Conservation (phyloP, 64 coral and sea anemone genomes). For the Stichodactyla mertensii region DNA sequence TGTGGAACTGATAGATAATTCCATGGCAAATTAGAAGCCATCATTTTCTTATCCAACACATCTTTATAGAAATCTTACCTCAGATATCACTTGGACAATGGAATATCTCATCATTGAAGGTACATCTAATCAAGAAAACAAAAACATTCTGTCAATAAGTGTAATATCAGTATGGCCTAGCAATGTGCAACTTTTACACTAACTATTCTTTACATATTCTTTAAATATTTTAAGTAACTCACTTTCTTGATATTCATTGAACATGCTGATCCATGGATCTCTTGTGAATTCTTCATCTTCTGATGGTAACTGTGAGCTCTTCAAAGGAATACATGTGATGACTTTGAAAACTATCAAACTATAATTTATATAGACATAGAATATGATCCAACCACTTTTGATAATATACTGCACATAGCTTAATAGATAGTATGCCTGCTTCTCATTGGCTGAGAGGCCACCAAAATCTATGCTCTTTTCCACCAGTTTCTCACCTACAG, state of each 20-base stretch:
- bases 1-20: too few species aligned
- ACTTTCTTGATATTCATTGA: constrained; percentile 60
- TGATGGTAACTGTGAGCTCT: constrained; percentile 6
- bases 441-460: too few species aligned
- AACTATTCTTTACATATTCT: background rate
- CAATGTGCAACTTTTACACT: too few species aligned
- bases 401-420: too few species aligned
- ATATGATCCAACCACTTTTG: too few species aligned
- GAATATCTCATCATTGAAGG: constrained; percentile 78
- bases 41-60: too few species aligned
- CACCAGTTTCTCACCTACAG: too few species aligned
- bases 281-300: constrained; percentile 84
- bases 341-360: background rate
- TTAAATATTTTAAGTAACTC: background rate
- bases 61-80: constrained; percentile 34
- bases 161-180: too few species aligned
- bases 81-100: constrained; percentile 47
- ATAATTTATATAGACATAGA: background rate
- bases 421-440: too few species aligned
- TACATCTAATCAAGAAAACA: constrained; percentile 38
- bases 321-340: background rate
- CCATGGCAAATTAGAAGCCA: too few species aligned
- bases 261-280: constrained; percentile 79
- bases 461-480: too few species aligned
- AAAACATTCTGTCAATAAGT: background rate